Evolutionary conservation across 2,797 vertebrate species (phyloP).

Genomic region (Alectoris magna): DNA sequence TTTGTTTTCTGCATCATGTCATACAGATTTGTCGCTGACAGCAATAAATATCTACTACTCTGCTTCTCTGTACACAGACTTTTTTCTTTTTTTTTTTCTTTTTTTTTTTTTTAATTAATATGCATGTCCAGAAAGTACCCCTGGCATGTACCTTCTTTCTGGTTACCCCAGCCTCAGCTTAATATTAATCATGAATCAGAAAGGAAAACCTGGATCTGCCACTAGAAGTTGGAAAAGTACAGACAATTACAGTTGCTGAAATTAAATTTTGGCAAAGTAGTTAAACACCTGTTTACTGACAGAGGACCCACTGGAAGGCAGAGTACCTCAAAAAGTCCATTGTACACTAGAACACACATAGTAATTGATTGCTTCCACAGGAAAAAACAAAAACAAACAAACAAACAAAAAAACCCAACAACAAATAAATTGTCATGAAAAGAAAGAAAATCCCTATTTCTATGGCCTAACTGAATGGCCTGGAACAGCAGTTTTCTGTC

Average conservation of each 20-base stretch:
- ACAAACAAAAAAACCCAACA: too few species aligned
- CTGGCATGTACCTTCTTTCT: background rate
- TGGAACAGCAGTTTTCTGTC: background rate
- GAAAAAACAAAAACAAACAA: background rate
- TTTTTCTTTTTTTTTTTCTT: background rate
- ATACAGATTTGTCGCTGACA: background rate
- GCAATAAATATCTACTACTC: background rate
- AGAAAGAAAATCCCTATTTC: background rate
- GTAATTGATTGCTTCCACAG: background rate
- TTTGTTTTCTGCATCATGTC: background rate
- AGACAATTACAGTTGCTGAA: background rate
- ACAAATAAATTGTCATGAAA: background rate
- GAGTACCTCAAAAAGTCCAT: background rate
- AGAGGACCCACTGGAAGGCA: background rate
- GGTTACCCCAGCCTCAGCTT: background rate
- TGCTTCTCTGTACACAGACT: background rate
- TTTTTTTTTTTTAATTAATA: background rate
- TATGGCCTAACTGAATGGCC: background rate
- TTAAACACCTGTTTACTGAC: background rate
- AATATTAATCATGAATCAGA: background rate
- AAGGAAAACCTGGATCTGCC: background rate
- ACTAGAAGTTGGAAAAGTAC: background rate
- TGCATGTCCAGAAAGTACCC: background rate
- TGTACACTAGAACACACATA: background rate
- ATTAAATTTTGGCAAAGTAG: background rate